phyloP scores from a whole-genome alignment of 2,113 vertebrate species.

The Todiramphus saurophagus region DNA sequence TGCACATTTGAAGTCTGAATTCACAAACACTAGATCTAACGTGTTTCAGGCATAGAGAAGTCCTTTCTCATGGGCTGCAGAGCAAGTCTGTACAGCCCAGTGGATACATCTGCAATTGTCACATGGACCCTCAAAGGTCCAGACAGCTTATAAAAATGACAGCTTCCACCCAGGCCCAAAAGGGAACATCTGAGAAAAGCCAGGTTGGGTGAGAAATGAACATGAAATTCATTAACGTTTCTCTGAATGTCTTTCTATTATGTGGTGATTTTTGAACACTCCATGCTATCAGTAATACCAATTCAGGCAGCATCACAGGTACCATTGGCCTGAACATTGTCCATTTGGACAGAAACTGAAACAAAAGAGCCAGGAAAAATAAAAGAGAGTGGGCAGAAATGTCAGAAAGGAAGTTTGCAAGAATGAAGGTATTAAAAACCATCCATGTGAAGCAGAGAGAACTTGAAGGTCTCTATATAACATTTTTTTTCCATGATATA shows the following conservation, averaged over 20 bases:
- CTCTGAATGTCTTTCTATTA: neutral
- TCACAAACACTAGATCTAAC: neutral
- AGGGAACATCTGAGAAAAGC: neutral
- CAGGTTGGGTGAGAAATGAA: neutral
- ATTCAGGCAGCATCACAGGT: neutral
- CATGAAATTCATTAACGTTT: neutral
- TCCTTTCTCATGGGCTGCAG: neutral
- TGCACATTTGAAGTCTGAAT: neutral
- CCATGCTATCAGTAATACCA: neutral
- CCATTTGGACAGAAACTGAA: neutral
- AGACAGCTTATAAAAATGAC: neutral
- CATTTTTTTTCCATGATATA: neutral
- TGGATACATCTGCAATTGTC: neutral
- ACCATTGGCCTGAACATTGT: neutral
- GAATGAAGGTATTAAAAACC: neutral
- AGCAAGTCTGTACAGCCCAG: neutral
- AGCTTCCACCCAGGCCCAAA: neutral
- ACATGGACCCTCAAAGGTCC: neutral
- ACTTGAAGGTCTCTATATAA: neutral
- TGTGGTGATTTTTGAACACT: neutral
- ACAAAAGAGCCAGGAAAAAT: neutral
- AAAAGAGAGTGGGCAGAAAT: neutral
- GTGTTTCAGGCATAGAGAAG: neutral
- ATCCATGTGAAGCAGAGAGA: accelerated
- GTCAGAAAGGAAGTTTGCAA: neutral